Base-by-base conservation (phyloP, 2,113 vertebrate genomes). In the Gnathonemus longibarbis region DNA sequence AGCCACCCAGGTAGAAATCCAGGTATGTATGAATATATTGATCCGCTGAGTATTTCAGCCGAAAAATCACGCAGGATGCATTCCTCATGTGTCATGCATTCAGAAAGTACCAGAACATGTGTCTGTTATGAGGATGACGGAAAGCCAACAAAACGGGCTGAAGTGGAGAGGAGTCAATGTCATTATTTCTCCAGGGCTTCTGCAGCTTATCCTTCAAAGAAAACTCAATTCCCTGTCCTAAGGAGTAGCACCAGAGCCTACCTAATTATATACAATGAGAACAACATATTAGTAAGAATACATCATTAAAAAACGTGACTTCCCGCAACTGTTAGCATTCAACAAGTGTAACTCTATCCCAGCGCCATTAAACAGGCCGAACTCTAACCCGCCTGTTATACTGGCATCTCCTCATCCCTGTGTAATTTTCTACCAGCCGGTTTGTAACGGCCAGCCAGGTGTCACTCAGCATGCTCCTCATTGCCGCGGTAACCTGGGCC, bases 401-500 rank as follows among this genome's bases (percentile, higher is more conserved):
- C 77, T 21, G 45, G 42, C 45, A 2, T 45, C 45, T 84, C 35
- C 42, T 48, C 21, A 21, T 84, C 45, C n/a, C 45, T 24, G 39
- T 42, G 4, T 27, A 39, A 31, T 52, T 90, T 90, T 92, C 91
- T 87, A 89, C 91, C 15, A 50, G 46, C 83, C 39, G 89, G 90
- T 93, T 93, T 95, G 94, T 93, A 94, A 46, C 93, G 93, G 93
- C 77, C 85, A 80, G 94, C 94, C 95, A 96, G 94, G 94, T 96
- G 94, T 96, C 94, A 94, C 94, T 96, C 95, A 95, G 95, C 95
- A 95, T 91, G 93, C 94, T 90, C 93, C 96, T 96, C 94, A 95
- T 96, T 95, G 95, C 92, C 9, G 90, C 84, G 91, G 95, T 95
- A 96, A 96, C 95, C 95, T 94, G 94, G 94, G 91, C 95, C 91